Conservation (phyloP, 2,797 vertebrate genomes). For the Ptychadena robeensis region DNA sequence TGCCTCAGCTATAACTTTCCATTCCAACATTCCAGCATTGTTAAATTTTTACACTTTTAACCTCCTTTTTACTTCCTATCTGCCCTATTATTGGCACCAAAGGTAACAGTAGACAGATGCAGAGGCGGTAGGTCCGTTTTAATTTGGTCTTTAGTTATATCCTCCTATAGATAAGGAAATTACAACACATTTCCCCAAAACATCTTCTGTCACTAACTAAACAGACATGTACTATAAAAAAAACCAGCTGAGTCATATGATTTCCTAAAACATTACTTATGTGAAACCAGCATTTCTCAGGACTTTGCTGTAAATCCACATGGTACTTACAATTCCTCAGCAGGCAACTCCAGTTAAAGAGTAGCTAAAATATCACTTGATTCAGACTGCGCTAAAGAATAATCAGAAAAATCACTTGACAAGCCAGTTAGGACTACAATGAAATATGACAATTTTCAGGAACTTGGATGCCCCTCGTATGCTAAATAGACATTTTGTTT, state of each 20-base stretch:
- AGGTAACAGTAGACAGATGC: no score
- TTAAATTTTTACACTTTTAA: no score
- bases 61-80: no score
- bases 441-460: constrained; percentile 3
- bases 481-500: constrained; percentile 12
- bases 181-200: not conserved
- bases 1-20: no score
- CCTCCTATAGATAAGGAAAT: not conserved
- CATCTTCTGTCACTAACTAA: not conserved
- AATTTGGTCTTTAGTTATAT: not conserved
- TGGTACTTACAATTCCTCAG: constrained; percentile 10
- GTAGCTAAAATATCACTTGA: constrained; percentile 17
- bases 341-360: constrained; percentile 17
- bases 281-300: constrained; percentile 7
- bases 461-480: not conserved
- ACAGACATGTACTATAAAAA: constrained; percentile 20
- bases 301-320: constrained; percentile 15
- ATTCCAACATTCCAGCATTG: no score
- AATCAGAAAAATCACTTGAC: constrained; percentile 17
- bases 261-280: constrained; percentile 15
- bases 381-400: constrained; percentile 23
- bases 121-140: no score
- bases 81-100: no score
- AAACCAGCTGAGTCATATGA: constrained; percentile 7
- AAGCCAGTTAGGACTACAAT: constrained; percentile 21